Conservation (phyloP, 2,888 invertebrate species). For the Drosophila ustulata region DNA sequence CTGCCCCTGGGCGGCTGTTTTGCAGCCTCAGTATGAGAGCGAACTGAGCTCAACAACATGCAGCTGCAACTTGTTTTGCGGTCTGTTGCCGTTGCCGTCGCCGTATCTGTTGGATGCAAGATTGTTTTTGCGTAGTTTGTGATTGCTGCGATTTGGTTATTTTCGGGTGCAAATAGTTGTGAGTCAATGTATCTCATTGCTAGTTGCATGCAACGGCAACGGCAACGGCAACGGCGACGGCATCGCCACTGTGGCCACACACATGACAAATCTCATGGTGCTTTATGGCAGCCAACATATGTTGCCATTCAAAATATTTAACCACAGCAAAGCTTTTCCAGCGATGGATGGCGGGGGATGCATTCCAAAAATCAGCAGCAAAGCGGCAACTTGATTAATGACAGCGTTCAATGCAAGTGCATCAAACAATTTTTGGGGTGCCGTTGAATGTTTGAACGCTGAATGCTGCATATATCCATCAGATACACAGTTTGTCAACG, state of each 20-base stretch:
- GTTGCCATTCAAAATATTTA: conserved; percentile 83
- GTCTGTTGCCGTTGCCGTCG: conserved; percentile 48
- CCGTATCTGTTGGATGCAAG: conserved; percentile 55
- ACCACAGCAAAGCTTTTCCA: conserved; percentile 59
- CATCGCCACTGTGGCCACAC: conserved; percentile 55
- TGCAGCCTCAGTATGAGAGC: conserved; percentile 21
- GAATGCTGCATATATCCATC: conserved; percentile 63
- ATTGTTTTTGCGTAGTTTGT: conserved; percentile 64
- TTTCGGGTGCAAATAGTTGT: conserved; percentile 66
- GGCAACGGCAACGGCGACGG: conserved; percentile 10
- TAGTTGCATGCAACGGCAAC: conserved; percentile 22
- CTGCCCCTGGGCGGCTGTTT: conserved; percentile 5
- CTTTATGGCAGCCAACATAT: conserved; percentile 78
- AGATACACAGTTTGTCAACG: conserved; percentile 81
- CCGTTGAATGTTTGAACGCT: conserved; percentile 10
- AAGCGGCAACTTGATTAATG: conserved; percentile 67
- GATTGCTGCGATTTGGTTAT: conserved; percentile 58
- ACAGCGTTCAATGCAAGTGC: conserved; percentile 74
- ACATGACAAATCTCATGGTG: conserved; percentile 77
- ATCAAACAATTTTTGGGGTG: conserved; percentile 48
- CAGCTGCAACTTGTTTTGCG: conserved; percentile 76
- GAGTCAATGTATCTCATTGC: conserved; percentile 37
- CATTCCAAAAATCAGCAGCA: conserved; percentile 13
- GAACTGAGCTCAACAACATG: conserved; percentile 26
- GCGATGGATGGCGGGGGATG: background rate